Evolutionary conservation across 2,113 vertebrate species (phyloP), one percentile per base, ranked within the genome.

Genomic region (Oxyruncus cristatus): DNA sequence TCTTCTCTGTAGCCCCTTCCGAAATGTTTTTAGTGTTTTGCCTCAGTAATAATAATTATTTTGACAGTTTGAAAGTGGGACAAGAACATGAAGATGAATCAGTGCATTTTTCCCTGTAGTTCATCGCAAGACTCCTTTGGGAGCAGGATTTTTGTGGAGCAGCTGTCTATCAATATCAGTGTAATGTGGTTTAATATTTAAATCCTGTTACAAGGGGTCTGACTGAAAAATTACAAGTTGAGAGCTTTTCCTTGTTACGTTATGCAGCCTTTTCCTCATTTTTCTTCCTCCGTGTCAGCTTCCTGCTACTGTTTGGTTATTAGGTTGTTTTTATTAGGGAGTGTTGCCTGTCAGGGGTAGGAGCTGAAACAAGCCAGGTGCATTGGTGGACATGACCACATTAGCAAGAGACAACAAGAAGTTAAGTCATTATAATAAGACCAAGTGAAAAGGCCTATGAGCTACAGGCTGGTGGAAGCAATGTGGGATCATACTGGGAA

Each of bases 141-240:
- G 80, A 89, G 50, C 1, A 0, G 68, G 22, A 59, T 72, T 94
- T 95, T 73, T 50, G 33, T 86, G 55, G 33, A 92, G 42, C 30
- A 78, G 72, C 79, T 89, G 84, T 87, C 52, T 71, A 18, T 72
- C 89, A 91, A 32, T 71, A 68, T 55, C 17, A 44, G 3, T 77
- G 24, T 74, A 87, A 91, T 74, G 50, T 86, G 50, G 22, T 91
- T 92, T 80, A 93, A 74, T 84, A 81, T 84, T 92, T 44, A 89
- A 92, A 81, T 87, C 65, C 65, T 67, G 47, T 96, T 84, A 81
- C 39, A 84, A 79, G 39, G 52, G 21, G 55, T 86, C 50, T 78
- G 21, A 88, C 77, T 33, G 30, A 88, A 84, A 39, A 91, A n/a
- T 56, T 74, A 71, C 0, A 4, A 86, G 17, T 42, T 71, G 63